Base-by-base conservation (phyloP, 1,140 invertebrate species). In the Drosophila pseudoananassae region DNA sequence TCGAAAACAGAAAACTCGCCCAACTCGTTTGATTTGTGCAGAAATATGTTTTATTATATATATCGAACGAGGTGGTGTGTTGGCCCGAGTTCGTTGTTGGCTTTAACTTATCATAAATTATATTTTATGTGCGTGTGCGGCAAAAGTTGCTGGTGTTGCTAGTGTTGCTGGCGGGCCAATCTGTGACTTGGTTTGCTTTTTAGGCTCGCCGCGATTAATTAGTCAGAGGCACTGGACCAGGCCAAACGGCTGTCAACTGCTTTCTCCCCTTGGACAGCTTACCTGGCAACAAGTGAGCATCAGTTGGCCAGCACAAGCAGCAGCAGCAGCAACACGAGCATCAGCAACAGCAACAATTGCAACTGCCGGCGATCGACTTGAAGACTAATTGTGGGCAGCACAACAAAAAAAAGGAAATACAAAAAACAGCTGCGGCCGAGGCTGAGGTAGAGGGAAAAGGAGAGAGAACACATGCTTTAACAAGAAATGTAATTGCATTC, bases 21-120 rank as follows among this genome's bases (percentile, higher is more conserved):
- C 52, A 77, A 87, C 82, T 68, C 82, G 82, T 87, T 87, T 82
- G 83, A 87, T 82, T 65, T 75, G 78, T 83, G 83, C 83, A 87
- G 83, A 87, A 87, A 87, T 87, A 87, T 87, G 83, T 69, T 87
- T 87, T 87, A 87, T 87, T 87, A 83, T 88, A 64, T 59, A 40
- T 56, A 57, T 52, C 51, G 45, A 25, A 33, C 31, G 31, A 36
- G 12, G 36, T 31, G 27, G 40, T 43, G 6, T 17, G 40, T 6
- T 31, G 38, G 45, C 27, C 23, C 50, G 31, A 46, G 76, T 77
- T 47, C 31, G 31, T 31, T 53, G 54, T 50, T 57, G 64, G 56
- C 54, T 69, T 45, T 58, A 15, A 78, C 56, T 79, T 84, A 80
- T 80, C 80, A 88, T 88, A 83, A 88, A 88, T 88, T 88, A 88